phyloP scores from a whole-genome alignment of 2,113 vertebrate genomes.

The Phylloscopus trochilus region DNA sequence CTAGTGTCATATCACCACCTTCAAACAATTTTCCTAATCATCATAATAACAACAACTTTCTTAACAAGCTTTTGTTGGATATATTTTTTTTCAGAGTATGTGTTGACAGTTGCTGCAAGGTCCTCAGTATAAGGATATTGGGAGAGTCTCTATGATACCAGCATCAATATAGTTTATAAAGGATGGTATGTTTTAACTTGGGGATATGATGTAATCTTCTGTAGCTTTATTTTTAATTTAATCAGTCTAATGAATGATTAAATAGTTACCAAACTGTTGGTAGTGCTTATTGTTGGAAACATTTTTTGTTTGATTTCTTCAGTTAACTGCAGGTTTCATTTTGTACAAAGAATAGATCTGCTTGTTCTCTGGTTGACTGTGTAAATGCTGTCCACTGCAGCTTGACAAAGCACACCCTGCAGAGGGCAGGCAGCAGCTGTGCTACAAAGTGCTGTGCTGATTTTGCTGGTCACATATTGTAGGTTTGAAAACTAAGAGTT shows the following conservation, averaged over 20 bases:
- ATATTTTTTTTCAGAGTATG: neutral
- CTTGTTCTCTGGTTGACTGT: neutral
- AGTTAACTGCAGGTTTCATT: neutral
- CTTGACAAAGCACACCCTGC: neutral
- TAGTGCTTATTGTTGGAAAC: neutral
- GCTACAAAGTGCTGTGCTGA: neutral
- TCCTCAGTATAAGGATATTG: neutral
- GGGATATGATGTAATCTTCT: neutral
- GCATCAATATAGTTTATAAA: neutral
- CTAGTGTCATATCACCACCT: neutral
- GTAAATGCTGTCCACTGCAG: neutral
- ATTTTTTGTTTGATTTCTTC: neutral
- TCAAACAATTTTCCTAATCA: neutral
- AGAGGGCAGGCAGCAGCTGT: conserved; percentile 19
- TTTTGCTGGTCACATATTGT: neutral
- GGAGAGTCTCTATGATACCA: neutral
- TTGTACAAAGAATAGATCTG: neutral
- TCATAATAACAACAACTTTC: neutral
- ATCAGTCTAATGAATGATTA: neutral
- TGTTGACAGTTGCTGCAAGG: neutral
- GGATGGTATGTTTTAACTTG: neutral
- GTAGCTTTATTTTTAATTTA: neutral
- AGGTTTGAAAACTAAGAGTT: neutral
- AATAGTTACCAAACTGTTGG: neutral
- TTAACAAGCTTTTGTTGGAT: neutral